A percentile compares a stretch with the other conserved stretches of the same genome.
These are phyloP conservation scores for Carollia perspicillata DNA, from an alignment of 2,113 vertebrate genomes.

Conservation along the genomic window DNA sequence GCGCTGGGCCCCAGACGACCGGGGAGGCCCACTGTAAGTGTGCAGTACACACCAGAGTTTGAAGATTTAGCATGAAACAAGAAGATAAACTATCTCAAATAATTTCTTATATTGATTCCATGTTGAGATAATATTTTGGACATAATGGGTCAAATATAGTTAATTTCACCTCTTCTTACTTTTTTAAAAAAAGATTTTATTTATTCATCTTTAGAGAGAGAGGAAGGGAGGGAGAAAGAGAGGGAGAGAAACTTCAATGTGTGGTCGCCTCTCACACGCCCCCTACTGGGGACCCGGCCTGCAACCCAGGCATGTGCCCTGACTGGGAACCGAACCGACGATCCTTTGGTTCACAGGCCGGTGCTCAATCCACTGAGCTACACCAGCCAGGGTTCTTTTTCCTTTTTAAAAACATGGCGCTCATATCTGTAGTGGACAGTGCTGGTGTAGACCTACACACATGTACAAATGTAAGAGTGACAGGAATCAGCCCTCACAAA, in stretches of 20 bases:
- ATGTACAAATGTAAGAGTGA: not conserved
- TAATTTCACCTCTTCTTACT: not conserved
- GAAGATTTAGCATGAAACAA: not conserved
- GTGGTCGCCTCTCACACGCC: too few relatives aligned
- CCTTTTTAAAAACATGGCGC: not conserved
- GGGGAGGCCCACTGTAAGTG: accelerated
- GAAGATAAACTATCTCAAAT: not conserved
- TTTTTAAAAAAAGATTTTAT: not conserved
- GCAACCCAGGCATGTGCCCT: too few relatives aligned
- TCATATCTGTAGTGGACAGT: not conserved
- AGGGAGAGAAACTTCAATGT: too few relatives aligned
- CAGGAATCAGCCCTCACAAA: not conserved
- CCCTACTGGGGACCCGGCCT: too few relatives aligned
- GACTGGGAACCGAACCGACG: too few relatives aligned
- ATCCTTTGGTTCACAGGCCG: too few relatives aligned
- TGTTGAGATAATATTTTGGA: not conserved
- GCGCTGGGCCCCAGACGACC: not conserved
- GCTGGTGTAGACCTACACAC: not conserved
- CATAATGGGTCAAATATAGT: not conserved
- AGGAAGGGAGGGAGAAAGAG: too few relatives aligned
- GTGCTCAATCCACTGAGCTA: too few relatives aligned
- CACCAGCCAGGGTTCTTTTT: too few relatives aligned
- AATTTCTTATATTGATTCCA: not conserved
- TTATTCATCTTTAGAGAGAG: too few relatives aligned
- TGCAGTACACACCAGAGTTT: not conserved